Evolutionary conservation across 2,797 vertebrate species (phyloP), one percentile per base, ranked within the genome.

Genomic region (Pterois miles): DNA sequence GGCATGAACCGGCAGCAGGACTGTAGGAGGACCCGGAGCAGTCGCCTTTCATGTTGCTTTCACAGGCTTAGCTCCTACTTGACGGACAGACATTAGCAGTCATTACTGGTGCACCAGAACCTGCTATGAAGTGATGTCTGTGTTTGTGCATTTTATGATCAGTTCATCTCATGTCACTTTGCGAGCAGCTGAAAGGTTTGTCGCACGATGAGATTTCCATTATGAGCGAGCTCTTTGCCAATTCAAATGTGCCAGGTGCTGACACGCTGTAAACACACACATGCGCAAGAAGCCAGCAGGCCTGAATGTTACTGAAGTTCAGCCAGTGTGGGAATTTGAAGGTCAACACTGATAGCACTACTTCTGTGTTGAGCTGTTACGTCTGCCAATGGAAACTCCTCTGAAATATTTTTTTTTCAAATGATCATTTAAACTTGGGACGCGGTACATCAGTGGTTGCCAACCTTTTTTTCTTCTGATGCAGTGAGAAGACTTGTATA

Each of bases 61-160:
- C 82, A 81, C 68, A 59, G 81, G 85, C 81, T 88, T 86, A 82
- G 74, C 83, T 91, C 90, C 77, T 76, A 76, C 83, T 86, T 82
- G 70, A 86, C 71, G 71, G 74, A 66, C 46, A 68, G 65, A 72
- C 86, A 78, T 90, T 83, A 85, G 85, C 83, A 52, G 68, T 50
- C 77, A 75, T 85, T 80, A 54, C 34, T 46, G 13, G 53, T 23
- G 83, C 72, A 74, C 46, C 86, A 80, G 76, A 48, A 68, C 76
- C 64, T 65, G 53, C n/a, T 46, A 43, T 23, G 65, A 77, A 73
- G 50, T 27, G 50, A 65, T 36, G 63, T 34, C 58, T 58, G 22
- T 54, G 56, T 78, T 71, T 74, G 36, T 65, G 46, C 46, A 3
- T 52, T 77, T 77, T 60, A 79, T 25, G 69, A 64, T 59, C 36